Percentiles rank a stretch among this genome's conserved stretches.
Conservation (phyloP, 2,113 vertebrate genomes). For the Alligator mississippiensis region DNA sequence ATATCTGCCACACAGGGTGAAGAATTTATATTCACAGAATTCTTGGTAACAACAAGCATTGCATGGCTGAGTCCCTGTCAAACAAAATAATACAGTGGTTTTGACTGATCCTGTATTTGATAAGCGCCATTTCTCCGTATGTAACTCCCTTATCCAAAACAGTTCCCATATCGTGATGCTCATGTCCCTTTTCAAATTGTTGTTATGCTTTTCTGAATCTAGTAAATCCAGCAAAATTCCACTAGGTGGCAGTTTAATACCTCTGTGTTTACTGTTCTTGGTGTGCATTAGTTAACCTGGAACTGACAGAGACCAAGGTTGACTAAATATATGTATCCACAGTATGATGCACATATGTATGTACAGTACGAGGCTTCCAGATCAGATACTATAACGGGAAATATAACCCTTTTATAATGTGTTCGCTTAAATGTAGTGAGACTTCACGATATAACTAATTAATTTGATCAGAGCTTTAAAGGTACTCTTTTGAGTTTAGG, state of each 20-base stretch:
- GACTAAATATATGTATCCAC: background rate
- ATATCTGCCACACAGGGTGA: background rate
- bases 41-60: background rate
- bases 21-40: background rate
- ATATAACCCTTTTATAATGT: rapidly evolving
- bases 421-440: background rate
- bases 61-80: too few species aligned
- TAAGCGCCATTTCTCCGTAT: background rate
- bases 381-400: rapidly evolving
- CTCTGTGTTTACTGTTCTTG: background rate
- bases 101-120: background rate
- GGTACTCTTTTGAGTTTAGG: background rate
- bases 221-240: background rate
- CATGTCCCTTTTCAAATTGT: background rate
- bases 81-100: background rate
- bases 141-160: background rate
- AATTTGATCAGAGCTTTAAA: background rate
- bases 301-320: background rate
- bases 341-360: too few species aligned
- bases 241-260: constrained; percentile 24
- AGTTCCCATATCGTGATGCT: background rate
- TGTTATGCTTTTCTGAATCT: background rate
- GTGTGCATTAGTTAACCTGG: background rate
- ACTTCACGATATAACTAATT: background rate
- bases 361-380: rapidly evolving